phyloP scores from a whole-genome alignment of 1,140 invertebrate species.

The Neotoxoptera formosana region DNA sequence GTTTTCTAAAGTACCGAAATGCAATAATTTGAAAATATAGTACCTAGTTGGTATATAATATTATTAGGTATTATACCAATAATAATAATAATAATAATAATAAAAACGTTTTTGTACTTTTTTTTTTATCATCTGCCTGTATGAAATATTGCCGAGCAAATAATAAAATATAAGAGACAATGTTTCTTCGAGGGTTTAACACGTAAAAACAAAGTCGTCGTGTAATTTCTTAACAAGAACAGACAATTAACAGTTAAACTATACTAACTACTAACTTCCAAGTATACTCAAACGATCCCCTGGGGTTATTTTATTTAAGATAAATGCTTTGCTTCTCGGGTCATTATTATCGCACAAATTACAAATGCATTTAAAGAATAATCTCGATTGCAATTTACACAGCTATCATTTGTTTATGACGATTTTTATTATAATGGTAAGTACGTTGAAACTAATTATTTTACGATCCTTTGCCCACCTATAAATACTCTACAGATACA shows the following conservation, averaged over 20 bases:
- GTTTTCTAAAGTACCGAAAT: neutral
- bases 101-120: neutral
- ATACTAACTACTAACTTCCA: neutral
- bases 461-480: neutral
- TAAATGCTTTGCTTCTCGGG: neutral
- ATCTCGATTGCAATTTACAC: neutral
- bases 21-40: neutral
- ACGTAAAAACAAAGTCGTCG: neutral
- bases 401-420: neutral
- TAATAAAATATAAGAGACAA: slow-evolving; percentile 5
- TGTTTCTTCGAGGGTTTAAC: neutral
- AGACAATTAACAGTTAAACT: neutral
- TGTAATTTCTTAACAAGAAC: neutral
- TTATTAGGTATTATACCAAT: neutral
- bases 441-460: neutral
- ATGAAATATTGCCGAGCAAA: neutral
- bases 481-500: neutral
- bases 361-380: slow-evolving; percentile 10
- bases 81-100: neutral
- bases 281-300: slow-evolving; percentile 13
- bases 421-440: neutral
- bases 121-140: neutral
- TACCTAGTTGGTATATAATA: neutral
- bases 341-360: neutral
- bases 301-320: slow-evolving; percentile 1